A percentile compares a stretch with the other conserved stretches of the same genome.
Evolutionary conservation across 2,113 vertebrate genomes (phyloP).

Genomic region (Speoplatyrhinus poulsoni): DNA sequence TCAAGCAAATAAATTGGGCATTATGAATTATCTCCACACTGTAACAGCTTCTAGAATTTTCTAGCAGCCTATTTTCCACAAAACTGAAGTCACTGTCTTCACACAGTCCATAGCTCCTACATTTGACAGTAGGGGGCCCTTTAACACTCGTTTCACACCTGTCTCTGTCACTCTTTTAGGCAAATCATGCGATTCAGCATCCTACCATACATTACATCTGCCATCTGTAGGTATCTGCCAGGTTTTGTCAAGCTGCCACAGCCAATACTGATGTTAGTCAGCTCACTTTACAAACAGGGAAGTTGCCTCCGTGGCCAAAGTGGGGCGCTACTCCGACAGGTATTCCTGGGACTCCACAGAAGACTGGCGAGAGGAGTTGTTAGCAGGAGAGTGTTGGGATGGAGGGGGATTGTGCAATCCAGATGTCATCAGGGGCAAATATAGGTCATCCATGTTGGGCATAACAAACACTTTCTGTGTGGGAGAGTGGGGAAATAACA

Average conservation of each 20-base stretch:
- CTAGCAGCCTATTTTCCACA: not conserved
- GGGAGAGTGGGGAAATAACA: not conserved
- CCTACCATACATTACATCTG: not conserved
- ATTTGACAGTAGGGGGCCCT: too few relatives aligned
- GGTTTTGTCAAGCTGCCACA: slow-evolving; percentile 12
- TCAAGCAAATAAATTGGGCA: not conserved
- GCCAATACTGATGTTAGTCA: slow-evolving; percentile 8
- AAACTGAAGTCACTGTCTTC: not conserved
- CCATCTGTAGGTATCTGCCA: slow-evolving; percentile 15
- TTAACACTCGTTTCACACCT: too few relatives aligned
- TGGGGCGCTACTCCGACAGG: slow-evolving; percentile 52
- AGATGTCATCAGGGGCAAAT: slow-evolving; percentile 84
- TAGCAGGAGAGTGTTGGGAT: slow-evolving; percentile 66
- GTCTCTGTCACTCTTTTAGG: too few relatives aligned
- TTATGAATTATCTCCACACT: not conserved
- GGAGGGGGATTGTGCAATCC: slow-evolving; percentile 72
- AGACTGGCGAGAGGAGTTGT: slow-evolving; percentile 62
- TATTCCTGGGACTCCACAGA: slow-evolving; percentile 65
- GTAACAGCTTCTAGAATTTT: slow-evolving; percentile 11
- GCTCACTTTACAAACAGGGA: slow-evolving; percentile 3
- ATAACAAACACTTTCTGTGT: slow-evolving; percentile 86
- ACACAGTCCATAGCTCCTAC: not conserved
- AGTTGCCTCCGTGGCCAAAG: not conserved
- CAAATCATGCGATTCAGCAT: not conserved
- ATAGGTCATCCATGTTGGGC: slow-evolving; percentile 88